Base-by-base conservation (phyloP, 2,888 invertebrate species). In the Parnassius mnemosyne region DNA sequence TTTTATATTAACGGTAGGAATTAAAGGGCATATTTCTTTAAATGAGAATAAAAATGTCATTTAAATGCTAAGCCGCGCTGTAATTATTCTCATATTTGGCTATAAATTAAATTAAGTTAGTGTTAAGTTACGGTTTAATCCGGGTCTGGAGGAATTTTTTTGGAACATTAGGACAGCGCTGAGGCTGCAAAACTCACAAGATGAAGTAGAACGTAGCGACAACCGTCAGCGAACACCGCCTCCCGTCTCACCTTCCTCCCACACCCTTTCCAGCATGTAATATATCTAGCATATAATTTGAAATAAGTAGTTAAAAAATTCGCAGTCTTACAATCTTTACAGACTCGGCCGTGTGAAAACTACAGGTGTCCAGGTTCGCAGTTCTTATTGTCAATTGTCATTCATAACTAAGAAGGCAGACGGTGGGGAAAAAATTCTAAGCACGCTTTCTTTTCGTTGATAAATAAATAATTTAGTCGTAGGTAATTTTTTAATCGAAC, bases 141-240 rank as follows among this genome's bases (percentile, higher is more conserved):
- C 75, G 73, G 73, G 70, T 73, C 75, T 70, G 68, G 69, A 71
- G 68, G 65, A 70, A 73, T 71, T 69, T 74, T 66, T 68, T 71
- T 71, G 71, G 71, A 25, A 66, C 67, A 73, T 69, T 69, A 59
- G 65, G 58, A 58, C 61, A 68, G 75, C 71, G 80, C 76, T 77
- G 77, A 79, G 72, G 69, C 68, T 71, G 76, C 75, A 66, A 63
- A 64, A 71, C 63, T 68, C 64, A 66, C 68, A 73, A 78, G 77
- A 82, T 76, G 73, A 77, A 80, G 77, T 71, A 68, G 66, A 64
- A 64, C 63, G 63, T 60, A 63, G 64, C 61, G 68, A 64, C 70
- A 70, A 65, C 61, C 66, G 76, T 77, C 78, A 80, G 83, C 77
- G 68, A 77, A 77, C 75, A 75, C n/a, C n/a, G n/a, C n/a, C 73